phyloP scores from a whole-genome alignment of 2,888 invertebrate genomes.

The Carpatolechia fugitivella region DNA sequence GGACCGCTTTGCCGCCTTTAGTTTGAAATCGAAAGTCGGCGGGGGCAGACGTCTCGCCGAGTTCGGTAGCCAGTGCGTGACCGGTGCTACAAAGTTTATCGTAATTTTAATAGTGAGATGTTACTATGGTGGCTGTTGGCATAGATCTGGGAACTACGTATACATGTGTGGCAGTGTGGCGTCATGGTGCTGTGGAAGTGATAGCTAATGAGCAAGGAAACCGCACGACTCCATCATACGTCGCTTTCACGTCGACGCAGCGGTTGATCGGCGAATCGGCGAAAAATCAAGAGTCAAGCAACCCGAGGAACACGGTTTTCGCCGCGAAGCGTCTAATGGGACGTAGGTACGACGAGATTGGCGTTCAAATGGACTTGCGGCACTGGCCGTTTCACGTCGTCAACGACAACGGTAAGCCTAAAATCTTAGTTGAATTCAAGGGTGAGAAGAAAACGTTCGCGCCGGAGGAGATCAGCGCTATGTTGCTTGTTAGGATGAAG shows the following conservation, averaged over 20 bases:
- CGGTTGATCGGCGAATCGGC: conserved; percentile 58
- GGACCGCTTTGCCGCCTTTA: conserved; percentile 26
- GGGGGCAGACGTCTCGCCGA: conserved; percentile 2
- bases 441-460: conserved; percentile 44
- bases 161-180: conserved; percentile 61
- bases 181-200: conserved; percentile 49
- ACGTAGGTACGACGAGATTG: conserved; percentile 50
- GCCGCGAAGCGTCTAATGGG: conserved; percentile 59
- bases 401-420: conserved; percentile 59
- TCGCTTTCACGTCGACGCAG: conserved; percentile 51
- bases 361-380: conserved; percentile 53
- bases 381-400: conserved; percentile 51
- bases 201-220: conserved; percentile 58
- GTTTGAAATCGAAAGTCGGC: conserved; percentile 28
- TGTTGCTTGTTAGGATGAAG: conserved; percentile 59
- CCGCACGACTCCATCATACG: conserved; percentile 53
- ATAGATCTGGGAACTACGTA: conserved; percentile 63
- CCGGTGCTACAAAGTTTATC: neutral
- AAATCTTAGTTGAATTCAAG: conserved; percentile 47
- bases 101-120: neutral
- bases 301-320: conserved; percentile 55
- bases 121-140: conserved; percentile 54
- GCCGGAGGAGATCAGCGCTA: conserved; percentile 59
- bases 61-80: no score
- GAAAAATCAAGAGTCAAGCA: conserved; percentile 49